Evolutionary conservation across 1,140 invertebrate species (phyloP), one percentile per base, ranked within the genome.

Genomic region (Mercenaria mercenaria): DNA sequence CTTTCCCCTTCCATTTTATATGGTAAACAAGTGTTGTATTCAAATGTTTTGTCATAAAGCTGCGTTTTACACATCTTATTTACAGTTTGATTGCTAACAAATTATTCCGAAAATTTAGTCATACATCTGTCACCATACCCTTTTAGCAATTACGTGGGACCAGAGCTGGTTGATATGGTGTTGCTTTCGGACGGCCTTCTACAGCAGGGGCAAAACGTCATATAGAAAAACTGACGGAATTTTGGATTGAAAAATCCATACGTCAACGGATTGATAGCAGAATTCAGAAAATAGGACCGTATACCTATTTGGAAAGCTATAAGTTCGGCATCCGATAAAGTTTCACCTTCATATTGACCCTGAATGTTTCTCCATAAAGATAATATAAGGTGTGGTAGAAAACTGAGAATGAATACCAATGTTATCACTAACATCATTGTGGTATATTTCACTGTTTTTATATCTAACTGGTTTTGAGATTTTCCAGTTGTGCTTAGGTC

Each of bases 201-300:
- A 41, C 67, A 56, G 26, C 77, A 89, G 39, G 77, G 64, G 59
- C 77, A 74, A 13, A 81, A 56, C 2, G 15, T 82, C 0, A 50
- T n/a, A 59, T 10, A 52, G 34, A 81, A 81, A 64, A 89, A 89
- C 61, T 39, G 18, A 47, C 87, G 72, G 32, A 93, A 93, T 37
- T 91, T 91, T 29, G 91, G 87, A 64, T 93, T 93, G n/a, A 92
- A 83, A 59, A 93, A 92, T 64, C 92, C 92, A 67, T 93, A 93
- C 13, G 90, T 88, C 2, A 93, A 34, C 0, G 92, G 92, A 67
- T 93, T 93, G 13, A 88, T 74, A 0, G 92, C 88, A 74, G 90
- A 91, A 32, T 88, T 93, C 3, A 93, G 79, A 11, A 93, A 83
- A 81, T 91, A 93, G 20, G 92, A 91, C 32, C 92, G 69, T 13